These are phyloP conservation scores for Fundulus diaphanus DNA, from an alignment of 2,797 vertebrate genomes.

Conservation along the genomic window DNA sequence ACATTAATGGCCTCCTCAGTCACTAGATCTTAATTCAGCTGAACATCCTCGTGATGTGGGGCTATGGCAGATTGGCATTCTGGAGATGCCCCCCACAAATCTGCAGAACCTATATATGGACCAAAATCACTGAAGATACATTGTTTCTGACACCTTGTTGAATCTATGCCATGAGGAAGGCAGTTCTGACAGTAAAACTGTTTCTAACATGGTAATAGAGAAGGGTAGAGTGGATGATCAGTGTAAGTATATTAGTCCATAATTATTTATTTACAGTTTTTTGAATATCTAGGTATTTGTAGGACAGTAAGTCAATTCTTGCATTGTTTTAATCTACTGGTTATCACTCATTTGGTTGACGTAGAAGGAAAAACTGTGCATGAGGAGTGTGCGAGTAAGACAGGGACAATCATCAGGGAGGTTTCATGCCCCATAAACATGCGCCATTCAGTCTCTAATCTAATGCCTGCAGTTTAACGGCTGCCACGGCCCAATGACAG, in stretches of 20 bases:
- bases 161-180: too few relatives aligned
- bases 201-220: not conserved
- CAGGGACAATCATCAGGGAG: constrained; percentile 47
- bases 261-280: not conserved
- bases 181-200: not conserved
- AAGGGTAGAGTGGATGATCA: too few relatives aligned
- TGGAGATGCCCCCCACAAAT: too few relatives aligned
- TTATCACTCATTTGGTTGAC: not conserved
- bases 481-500: constrained; percentile 49
- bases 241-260: not conserved
- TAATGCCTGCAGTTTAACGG: constrained; percentile 60
- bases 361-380: not conserved
- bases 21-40: too few relatives aligned
- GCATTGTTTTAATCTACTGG: not conserved
- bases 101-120: too few relatives aligned
- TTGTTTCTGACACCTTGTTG: too few relatives aligned
- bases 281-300: too few relatives aligned
- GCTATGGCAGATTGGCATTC: too few relatives aligned
- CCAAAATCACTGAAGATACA: too few relatives aligned
- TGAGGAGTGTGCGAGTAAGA: constrained; percentile 32
- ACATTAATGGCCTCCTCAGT: too few relatives aligned
- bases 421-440: constrained; percentile 55
- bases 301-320: too few relatives aligned
- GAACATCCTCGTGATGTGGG: too few relatives aligned
- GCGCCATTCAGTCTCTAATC: constrained; percentile 66